phyloP scores from a whole-genome alignment of 2,797 vertebrate genomes.

The Mus spretus region DNA sequence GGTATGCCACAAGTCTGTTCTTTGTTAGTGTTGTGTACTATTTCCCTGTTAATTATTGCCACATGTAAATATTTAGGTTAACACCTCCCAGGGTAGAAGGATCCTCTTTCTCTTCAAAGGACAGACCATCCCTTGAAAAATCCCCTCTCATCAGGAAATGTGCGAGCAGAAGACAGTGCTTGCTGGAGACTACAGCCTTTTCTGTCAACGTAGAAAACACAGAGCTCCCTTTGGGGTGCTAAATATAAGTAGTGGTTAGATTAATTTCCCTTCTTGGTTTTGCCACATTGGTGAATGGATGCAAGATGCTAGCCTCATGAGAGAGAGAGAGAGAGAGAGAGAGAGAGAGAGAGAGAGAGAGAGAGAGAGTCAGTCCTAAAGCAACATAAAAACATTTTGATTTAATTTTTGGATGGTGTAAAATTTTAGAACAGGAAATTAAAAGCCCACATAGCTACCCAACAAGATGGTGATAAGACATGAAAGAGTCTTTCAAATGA shows the following conservation, averaged over 20 bases:
- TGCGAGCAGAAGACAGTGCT: conserved; percentile 7
- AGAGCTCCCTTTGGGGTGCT: background rate
- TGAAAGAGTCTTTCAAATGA: conserved; percentile 67
- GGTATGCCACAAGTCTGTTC: background rate
- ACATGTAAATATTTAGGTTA: conserved; percentile 57
- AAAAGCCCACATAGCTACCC: conserved; percentile 55
- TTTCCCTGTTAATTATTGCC: background rate
- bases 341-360: background rate
- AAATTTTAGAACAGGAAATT: conserved; percentile 69
- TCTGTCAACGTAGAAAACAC: background rate
- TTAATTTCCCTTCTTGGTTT: conserved; percentile 52
- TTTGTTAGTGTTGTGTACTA: conserved; percentile 13
- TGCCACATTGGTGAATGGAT: conserved; percentile 42
- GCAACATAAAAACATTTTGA: conserved; percentile 46
- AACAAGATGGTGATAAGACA: conserved; percentile 67
- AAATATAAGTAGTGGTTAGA: conserved; percentile 12
- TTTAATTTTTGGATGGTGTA: conserved; percentile 71
- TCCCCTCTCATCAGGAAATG: background rate
- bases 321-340: conserved; percentile 40
- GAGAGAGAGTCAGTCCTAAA: background rate
- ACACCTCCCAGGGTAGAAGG: background rate
- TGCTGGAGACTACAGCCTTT: background rate
- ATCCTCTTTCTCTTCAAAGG: conserved; percentile 44
- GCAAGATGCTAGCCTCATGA: conserved; percentile 61
- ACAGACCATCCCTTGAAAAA: background rate